These are phyloP conservation scores for Ammodramus savannarum DNA, from an alignment of 2,113 vertebrate genomes.

Conservation along the genomic window DNA sequence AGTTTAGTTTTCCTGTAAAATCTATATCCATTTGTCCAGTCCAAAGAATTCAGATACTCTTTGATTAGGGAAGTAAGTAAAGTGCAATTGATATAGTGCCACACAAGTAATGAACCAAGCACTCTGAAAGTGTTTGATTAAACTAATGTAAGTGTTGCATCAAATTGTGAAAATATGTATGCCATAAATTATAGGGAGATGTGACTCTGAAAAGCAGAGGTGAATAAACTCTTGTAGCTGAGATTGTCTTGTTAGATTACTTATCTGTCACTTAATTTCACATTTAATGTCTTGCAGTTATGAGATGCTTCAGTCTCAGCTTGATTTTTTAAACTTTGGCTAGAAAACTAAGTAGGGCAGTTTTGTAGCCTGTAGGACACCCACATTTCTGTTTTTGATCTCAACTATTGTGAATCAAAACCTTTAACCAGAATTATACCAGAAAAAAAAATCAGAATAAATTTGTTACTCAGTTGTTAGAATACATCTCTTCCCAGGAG, in stretches of 20 bases:
- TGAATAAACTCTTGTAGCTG: slow-evolving; percentile 54
- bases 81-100: slow-evolving; percentile 52
- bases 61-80: slow-evolving; percentile 57
- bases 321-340: slow-evolving; percentile 66
- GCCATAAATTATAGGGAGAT: slow-evolving; percentile 58
- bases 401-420: not conserved
- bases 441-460: not conserved
- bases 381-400: not conserved
- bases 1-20: slow-evolving; percentile 59
- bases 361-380: slow-evolving; percentile 5
- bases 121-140: slow-evolving; percentile 55
- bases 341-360: slow-evolving; percentile 35
- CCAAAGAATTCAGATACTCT: slow-evolving; percentile 52
- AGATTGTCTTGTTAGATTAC: slow-evolving; percentile 70
- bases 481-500: slow-evolving; percentile 59
- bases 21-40: slow-evolving; percentile 51
- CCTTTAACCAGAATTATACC: not conserved
- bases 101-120: slow-evolving; percentile 26
- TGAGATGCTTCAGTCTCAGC: slow-evolving; percentile 48
- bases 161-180: slow-evolving; percentile 46
- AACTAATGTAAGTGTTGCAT: slow-evolving; percentile 57
- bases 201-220: slow-evolving; percentile 42
- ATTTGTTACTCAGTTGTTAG: slow-evolving; percentile 56
- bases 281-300: slow-evolving; percentile 7
- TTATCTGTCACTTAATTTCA: slow-evolving; percentile 62